Conservation (phyloP, 2,797 vertebrate genomes). For the Pygocentrus nattereri region DNA sequence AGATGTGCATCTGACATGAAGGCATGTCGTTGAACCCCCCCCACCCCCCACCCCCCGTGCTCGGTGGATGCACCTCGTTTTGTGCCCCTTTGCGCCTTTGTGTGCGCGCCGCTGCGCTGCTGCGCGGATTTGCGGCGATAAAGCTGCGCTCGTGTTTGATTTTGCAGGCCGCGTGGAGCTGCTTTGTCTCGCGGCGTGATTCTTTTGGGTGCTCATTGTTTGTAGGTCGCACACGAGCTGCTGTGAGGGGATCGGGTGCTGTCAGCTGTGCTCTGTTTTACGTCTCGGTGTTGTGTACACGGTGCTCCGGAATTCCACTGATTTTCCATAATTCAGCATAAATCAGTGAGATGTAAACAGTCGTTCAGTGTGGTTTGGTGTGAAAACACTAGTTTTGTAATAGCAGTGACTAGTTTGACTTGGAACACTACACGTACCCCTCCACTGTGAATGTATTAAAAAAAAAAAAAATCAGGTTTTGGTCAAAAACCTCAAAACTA, state of each 20-base stretch:
- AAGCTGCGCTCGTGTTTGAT: neutral
- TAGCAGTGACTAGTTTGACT: no score
- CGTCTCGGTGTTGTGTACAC: neutral
- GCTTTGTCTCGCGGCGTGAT: slow-evolving; percentile 81
- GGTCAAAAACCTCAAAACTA: no score
- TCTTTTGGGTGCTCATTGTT: slow-evolving; percentile 77
- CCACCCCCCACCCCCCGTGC: neutral
- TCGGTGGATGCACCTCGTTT: slow-evolving; percentile 1
- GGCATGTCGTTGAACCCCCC: neutral
- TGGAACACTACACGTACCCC: no score
- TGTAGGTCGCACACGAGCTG: slow-evolving; percentile 65
- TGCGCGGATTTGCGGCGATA: neutral
- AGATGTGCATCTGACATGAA: slow-evolving; percentile 79
- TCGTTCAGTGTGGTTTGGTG: no score
- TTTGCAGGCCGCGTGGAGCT: slow-evolving; percentile 51
- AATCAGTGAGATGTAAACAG: no score
- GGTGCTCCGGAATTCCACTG: neutral
- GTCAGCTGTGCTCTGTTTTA: neutral
- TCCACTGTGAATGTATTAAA: no score
- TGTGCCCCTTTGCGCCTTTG: neutral
- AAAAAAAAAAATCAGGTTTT: no score
- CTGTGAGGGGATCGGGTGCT: neutral
- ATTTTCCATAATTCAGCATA: no score
- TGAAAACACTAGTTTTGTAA: no score
- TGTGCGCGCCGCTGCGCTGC: neutral